Evolutionary conservation across 2,888 invertebrate genomes (phyloP).

Genomic region (Camponotus fellah): DNA sequence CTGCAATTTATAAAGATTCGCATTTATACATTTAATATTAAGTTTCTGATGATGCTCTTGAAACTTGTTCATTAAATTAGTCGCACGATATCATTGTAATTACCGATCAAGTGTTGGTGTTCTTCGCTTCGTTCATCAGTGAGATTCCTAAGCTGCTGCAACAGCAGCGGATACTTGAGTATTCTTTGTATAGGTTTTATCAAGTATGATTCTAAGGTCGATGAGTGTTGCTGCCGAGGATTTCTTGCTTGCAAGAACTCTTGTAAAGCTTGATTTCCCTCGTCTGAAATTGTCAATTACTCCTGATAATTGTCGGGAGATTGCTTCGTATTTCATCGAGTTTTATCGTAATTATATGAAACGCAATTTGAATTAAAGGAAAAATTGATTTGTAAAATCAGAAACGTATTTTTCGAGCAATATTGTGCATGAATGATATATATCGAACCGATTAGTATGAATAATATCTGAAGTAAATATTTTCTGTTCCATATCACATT

Average conservation of each 20-base stretch:
- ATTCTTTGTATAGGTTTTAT: conserved; percentile 99
- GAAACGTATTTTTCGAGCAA: neutral
- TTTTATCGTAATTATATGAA: neutral
- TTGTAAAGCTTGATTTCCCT: conserved; percentile 98
- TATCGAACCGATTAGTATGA: neutral
- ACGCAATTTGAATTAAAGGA: conserved; percentile 1
- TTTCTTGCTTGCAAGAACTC: conserved; percentile 98
- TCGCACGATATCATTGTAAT: conserved; percentile 64
- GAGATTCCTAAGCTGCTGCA: conserved; percentile 97
- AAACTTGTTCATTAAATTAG: conserved; percentile 1
- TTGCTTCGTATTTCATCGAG: conserved; percentile 8
- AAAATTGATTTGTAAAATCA: neutral
- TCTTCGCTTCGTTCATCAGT: conserved; percentile 97
- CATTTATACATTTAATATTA: conserved; percentile 30
- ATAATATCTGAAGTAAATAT: neutral
- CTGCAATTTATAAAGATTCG: conserved; percentile 87
- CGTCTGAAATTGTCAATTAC: conserved; percentile 88
- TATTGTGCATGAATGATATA: neutral
- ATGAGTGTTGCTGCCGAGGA: conserved; percentile 98
- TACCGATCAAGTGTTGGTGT: conserved; percentile 96
- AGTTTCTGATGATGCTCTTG: neutral
- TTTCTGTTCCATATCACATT: neutral
- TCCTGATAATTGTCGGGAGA: conserved; percentile 31
- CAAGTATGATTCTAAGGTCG: conserved; percentile 98
- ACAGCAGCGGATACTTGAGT: conserved; percentile 97